Evolutionary conservation across 2,797 vertebrate species (phyloP).

Genomic region (Intellagama lesueurii): DNA sequence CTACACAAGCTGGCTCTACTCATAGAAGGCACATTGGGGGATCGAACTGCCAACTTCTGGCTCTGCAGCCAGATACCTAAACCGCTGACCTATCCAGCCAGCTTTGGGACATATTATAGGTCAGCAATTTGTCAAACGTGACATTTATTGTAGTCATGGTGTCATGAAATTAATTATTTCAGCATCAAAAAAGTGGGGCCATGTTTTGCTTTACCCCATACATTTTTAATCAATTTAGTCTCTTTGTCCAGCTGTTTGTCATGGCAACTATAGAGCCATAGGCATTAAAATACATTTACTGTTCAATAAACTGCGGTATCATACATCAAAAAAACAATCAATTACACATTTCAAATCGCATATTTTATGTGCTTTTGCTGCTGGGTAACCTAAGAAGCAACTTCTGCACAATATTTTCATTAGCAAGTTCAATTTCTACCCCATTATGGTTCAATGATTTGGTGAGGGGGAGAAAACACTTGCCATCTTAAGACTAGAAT

Average conservation of each 20-base stretch:
- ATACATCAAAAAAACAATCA: slow-evolving; percentile 7
- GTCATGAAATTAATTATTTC: background rate
- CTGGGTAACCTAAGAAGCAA: too few species aligned
- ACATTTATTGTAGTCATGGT: background rate
- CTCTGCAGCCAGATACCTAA: too few species aligned
- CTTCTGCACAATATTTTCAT: too few species aligned
- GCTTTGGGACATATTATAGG: background rate
- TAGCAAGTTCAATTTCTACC: too few species aligned
- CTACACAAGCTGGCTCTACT: too few species aligned
- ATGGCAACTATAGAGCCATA: background rate
- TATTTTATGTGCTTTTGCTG: background rate
- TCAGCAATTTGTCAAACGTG: background rate
- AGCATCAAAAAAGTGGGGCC: background rate
- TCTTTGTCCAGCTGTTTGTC: background rate
- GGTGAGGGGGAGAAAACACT: too few species aligned
- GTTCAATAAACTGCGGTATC: background rate
- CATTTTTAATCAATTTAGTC: slow-evolving; percentile 12
- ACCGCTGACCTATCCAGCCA: too few species aligned
- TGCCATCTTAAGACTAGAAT: too few species aligned
- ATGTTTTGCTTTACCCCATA: background rate
- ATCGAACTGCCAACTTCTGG: too few species aligned
- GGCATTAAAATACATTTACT: background rate
- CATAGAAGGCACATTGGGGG: too few species aligned
- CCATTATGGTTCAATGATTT: too few species aligned
- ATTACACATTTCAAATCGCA: background rate